Percentiles rank a stretch among this genome's conserved stretches.
phyloP scores from a whole-genome alignment of 2,113 vertebrate genomes.

The Elaphurus davidianus region DNA sequence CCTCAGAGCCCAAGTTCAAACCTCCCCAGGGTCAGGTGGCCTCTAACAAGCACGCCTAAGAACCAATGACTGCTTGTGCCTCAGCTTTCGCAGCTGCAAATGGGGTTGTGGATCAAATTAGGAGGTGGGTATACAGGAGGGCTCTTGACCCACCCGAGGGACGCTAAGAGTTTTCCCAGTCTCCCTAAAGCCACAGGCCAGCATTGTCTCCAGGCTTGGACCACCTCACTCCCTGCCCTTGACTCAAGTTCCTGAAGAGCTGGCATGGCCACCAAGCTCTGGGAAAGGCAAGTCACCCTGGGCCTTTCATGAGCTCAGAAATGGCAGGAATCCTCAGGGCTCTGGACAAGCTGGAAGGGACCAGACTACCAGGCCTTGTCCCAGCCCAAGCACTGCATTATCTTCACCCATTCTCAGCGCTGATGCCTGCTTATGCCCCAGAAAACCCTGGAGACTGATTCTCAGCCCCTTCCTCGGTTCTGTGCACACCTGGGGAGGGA shows the following conservation, averaged over 20 bases:
- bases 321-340: background rate
- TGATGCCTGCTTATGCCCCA: background rate
- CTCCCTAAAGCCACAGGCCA: background rate
- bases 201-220: background rate
- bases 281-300: background rate
- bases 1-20: background rate
- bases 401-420: background rate
- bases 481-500: background rate
- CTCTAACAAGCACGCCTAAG: background rate
- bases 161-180: background rate
- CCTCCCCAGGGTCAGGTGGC: background rate
- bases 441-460: background rate
- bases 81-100: background rate
- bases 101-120: background rate
- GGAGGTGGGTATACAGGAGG: background rate
- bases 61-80: background rate
- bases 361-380: background rate
- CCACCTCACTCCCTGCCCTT: background rate
- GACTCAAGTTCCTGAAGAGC: background rate
- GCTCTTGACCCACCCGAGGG: background rate
- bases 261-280: background rate
- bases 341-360: background rate
- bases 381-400: background rate
- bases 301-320: background rate
- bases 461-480: background rate